Evolutionary conservation across 2,113 vertebrate species (phyloP).

Genomic region (Arenaria interpres): DNA sequence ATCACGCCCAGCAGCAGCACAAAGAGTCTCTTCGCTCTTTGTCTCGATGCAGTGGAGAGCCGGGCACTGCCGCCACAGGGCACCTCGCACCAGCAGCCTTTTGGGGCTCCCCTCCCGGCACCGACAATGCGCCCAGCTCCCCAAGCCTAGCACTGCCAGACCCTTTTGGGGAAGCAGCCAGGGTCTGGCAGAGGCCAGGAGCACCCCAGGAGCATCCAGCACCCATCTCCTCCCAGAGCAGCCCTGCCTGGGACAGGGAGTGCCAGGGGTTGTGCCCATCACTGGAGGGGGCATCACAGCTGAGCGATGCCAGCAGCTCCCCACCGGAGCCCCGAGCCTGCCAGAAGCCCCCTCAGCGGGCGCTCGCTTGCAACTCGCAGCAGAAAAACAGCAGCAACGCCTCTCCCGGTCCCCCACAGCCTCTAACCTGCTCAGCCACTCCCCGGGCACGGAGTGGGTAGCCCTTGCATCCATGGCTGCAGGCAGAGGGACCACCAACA

Average conservation of each 20-base stretch:
- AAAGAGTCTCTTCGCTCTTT: not conserved
- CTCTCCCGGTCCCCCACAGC: rapidly evolving
- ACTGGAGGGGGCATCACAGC: rapidly evolving
- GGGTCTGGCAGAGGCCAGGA: not conserved
- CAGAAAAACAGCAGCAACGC: not conserved
- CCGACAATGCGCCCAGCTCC: not conserved
- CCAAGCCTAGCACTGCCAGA: rapidly evolving
- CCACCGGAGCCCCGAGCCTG: rapidly evolving
- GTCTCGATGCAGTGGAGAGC: not conserved
- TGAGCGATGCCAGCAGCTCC: not conserved
- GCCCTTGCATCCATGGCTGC: not conserved
- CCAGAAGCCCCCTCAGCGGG: not conserved
- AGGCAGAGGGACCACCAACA: not conserved
- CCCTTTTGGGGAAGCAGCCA: not conserved
- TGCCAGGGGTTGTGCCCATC: not conserved
- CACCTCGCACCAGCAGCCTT: not conserved
- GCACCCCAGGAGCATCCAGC: not conserved
- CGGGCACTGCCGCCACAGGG: not conserved
- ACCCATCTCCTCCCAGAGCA: not conserved
- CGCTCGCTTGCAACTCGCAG: rapidly evolving
- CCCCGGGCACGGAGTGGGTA: not conserved
- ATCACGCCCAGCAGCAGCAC: not conserved
- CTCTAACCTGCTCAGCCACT: not conserved
- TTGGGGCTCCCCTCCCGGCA: not conserved
- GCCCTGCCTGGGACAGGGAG: too few species aligned